Evolutionary conservation across 64 coral and sea anemone species (phyloP), one percentile per base, ranked within the genome.

Genomic region (Pocillopora damicornis): DNA sequence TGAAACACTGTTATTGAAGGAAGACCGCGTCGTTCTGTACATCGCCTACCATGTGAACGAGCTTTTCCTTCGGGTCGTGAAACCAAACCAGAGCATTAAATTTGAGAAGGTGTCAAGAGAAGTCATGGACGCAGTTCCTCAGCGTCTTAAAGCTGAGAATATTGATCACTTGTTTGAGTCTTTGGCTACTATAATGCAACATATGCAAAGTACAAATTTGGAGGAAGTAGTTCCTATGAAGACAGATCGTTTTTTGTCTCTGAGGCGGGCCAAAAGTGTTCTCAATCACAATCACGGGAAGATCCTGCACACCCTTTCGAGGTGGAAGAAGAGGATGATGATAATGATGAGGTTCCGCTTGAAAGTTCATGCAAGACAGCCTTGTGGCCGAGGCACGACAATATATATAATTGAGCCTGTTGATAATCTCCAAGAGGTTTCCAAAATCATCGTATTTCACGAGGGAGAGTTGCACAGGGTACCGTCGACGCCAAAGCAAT

Each of bases 31-130:
- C 23, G 51, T 87, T 35, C 11, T 87, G 18, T 87, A 60, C 35
- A 20, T 87, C 56, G 74, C 71, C 15, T 87, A 75, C 38, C 56
- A 61, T 11, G 13, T 45, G 26, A 18, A 58, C 59, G 57, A 76
- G 36, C 73, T 45, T 59, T 87, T 26, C n/a, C 37, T 87, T 16
- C 75, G 86, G 72, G 86, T 87, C 36, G 7, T 87, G 58, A 23
- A 75, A 17, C 86, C 72, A 58, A 75, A 37, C 75, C n/a, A 60
- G 62, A 14, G 59, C 2, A 56, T 87, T 0, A 35, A 30, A 76
- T 87, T 87, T 58, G 75, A 20, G 51, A 87, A 65, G 65, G 60
- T 71, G 11, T 9, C 67, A 23, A 71, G 67, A 23, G 20, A 71
- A n/a, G 25, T 11, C n/a, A 25, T 71, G 22, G 67, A 71, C n/a